Evolutionary conservation across 2,888 invertebrate genomes (phyloP), one percentile per base, ranked within the genome.

Genomic region (Enchytraeus crypticus): DNA sequence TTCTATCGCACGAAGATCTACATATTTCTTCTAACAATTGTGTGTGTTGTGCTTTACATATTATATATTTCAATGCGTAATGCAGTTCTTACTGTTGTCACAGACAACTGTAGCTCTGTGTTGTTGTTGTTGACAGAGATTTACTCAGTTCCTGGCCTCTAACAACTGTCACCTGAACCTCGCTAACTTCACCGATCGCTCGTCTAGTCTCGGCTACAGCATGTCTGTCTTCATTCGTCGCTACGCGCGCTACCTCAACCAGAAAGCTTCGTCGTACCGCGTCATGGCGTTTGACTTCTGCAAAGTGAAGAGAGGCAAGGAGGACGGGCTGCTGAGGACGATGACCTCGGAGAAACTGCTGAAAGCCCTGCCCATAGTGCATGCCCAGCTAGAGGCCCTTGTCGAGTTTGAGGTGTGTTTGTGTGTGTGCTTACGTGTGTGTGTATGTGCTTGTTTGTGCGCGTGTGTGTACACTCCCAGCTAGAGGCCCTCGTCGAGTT

Each of bases 261-360:
- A 98, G 83, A 99, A 98, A 83, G 96, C 97, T 58, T 85, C 93
- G 71, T 95, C 97, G 18, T 99, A 98, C 84, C 87, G 98, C 81
- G 89, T 90, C 62, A 96, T 97, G 75, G 98, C 97, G 70, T 98
- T 97, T 81, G 98, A 98, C 82, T 98, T 98, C 84, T 98, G 98
- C 84, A 98, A 98, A 86, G 93, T 97, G 58, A 98, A 97, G 82
- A 84, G 98, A 77, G 97, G 97, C 71, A 93, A 96, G 80, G 96
- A 96, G 74, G 97, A 97, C 81, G 97, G 97, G 38, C 88, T 93
- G 62, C 83, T 98, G 67, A 85, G 97, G 69, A 93, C 92, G 77
- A 96, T 98, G 96, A 90, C 89, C 76, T 88, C 93, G 38, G 97
- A 98, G 80, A 95, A 95, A 82, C 83, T 98, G 67, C 83, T 98